Evolutionary conservation across 1,140 invertebrate genomes (phyloP).

Genomic region (Lordiphosa collinella): DNA sequence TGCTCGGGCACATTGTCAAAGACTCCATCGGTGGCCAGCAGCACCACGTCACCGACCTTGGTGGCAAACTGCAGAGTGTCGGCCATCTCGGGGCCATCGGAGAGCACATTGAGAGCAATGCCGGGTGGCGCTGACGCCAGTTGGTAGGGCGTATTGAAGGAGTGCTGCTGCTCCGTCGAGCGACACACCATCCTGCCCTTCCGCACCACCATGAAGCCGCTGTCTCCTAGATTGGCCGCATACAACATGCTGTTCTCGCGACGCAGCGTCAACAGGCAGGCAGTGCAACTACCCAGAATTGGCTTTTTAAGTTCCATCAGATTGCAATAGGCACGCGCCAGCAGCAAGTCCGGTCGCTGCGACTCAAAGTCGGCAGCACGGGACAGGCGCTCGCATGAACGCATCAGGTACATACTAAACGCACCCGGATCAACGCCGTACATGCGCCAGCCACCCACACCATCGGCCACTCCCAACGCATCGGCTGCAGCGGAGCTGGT

Average conservation of each 20-base stretch:
- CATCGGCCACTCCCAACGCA: constrained; percentile 53
- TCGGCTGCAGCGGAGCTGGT: constrained; percentile 5
- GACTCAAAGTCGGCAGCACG: constrained; percentile 10
- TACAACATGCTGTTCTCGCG: constrained; percentile 91
- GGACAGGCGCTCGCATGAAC: constrained; percentile 33
- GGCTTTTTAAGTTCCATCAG: constrained; percentile 80
- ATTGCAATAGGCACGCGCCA: constrained; percentile 79
- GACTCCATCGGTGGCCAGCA: constrained; percentile 97
- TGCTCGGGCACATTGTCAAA: constrained; percentile 98
- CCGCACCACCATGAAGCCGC: constrained; percentile 95
- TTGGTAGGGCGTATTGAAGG: constrained; percentile 99
- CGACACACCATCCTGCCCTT: constrained; percentile 91
- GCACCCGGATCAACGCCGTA: constrained; percentile 51
- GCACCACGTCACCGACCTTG: constrained; percentile 94
- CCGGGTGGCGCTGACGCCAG: constrained; percentile 93
- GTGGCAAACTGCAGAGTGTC: constrained; percentile 93
- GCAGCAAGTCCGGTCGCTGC: constrained; percentile 12
- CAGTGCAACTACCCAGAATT: constrained; percentile 42
- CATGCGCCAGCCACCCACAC: constrained; percentile 44
- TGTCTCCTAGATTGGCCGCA: constrained; percentile 98
- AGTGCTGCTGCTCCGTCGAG: constrained; percentile 97
- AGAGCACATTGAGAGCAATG: constrained; percentile 89
- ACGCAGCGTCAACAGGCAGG: constrained; percentile 90
- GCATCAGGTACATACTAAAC: constrained; percentile 48
- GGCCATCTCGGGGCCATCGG: constrained; percentile 94